Percentiles rank a stretch among this genome's conserved stretches.
These are phyloP conservation scores for Falco naumanni DNA, from an alignment of 2,797 vertebrate species.

Conservation along the genomic window DNA sequence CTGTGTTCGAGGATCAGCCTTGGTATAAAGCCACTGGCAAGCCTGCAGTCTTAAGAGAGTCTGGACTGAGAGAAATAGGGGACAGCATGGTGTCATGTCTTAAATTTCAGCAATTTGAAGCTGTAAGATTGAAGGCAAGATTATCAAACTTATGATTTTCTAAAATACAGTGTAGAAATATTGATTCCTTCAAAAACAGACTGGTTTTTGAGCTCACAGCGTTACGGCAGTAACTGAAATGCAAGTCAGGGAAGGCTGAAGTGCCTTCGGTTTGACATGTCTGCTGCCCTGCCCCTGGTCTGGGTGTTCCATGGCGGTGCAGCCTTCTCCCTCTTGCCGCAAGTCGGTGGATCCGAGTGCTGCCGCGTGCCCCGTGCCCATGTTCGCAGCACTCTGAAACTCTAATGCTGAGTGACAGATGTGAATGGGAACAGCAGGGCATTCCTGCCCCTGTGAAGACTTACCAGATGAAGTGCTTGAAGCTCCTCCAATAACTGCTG, in stretches of 20 bases:
- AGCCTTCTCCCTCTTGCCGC: background rate
- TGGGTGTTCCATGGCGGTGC: too few species aligned
- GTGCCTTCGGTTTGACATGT: background rate
- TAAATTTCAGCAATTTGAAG: background rate
- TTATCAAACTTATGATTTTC: background rate
- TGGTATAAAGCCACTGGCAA: background rate
- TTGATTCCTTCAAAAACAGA: background rate
- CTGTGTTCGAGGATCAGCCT: background rate
- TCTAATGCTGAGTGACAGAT: conserved; percentile 17
- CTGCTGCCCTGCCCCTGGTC: background rate
- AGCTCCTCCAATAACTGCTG: conserved; percentile 51
- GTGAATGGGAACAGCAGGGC: conserved; percentile 14
- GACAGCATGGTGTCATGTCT: background rate
- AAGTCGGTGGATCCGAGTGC: background rate
- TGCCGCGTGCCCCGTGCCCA: accelerated
- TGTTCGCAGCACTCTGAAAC: background rate
- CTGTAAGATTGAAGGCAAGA: background rate
- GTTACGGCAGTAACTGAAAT: background rate
- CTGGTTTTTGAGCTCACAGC: background rate
- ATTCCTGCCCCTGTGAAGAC: conserved; percentile 4
- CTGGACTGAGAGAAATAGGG: background rate
- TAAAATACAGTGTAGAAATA: background rate
- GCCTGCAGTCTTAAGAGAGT: background rate
- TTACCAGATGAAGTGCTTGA: conserved; percentile 40
- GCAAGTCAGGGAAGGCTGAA: background rate